phyloP scores from a whole-genome alignment of 2,797 vertebrate species.

The Vespertilio murinus region DNA sequence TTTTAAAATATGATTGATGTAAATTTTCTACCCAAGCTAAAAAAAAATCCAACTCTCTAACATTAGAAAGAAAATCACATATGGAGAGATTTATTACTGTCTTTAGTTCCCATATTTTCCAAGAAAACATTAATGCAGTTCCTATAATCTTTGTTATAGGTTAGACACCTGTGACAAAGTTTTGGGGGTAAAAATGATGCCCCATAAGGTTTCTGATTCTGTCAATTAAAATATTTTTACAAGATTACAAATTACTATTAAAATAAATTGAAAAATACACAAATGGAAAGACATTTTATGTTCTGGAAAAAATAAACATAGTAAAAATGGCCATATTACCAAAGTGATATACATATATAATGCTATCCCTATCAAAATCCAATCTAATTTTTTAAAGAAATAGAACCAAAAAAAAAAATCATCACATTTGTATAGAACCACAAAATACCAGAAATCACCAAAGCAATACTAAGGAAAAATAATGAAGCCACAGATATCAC shows the following conservation, averaged over 20 bases:
- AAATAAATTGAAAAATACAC: not conserved
- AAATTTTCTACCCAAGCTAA: not conserved
- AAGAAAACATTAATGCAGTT: slow-evolving; percentile 31
- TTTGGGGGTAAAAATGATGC: not conserved
- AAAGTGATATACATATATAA: not conserved
- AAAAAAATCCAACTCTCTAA: not conserved
- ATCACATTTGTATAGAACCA: not conserved
- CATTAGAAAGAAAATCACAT: not conserved
- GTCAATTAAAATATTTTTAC: slow-evolving; percentile 19
- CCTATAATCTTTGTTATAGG: not conserved
- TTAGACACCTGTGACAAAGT: slow-evolving; percentile 35
- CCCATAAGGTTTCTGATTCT: slow-evolving; percentile 36
- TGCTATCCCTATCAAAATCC: not conserved
- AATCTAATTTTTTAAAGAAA: not conserved
- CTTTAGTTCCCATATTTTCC: slow-evolving; percentile 9
- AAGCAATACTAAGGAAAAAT: not conserved
- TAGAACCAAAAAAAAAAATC: not conserved
- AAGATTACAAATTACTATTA: not conserved
- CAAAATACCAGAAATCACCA: not conserved
- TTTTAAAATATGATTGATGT: not conserved
- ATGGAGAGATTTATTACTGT: slow-evolving; percentile 33
- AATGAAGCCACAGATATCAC: not conserved
- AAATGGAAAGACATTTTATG: not conserved
- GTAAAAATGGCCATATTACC: not conserved
- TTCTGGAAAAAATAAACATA: not conserved